These are phyloP conservation scores for Pyralis farinalis DNA, from an alignment of 2,888 invertebrate genomes.

Conservation along the genomic window DNA sequence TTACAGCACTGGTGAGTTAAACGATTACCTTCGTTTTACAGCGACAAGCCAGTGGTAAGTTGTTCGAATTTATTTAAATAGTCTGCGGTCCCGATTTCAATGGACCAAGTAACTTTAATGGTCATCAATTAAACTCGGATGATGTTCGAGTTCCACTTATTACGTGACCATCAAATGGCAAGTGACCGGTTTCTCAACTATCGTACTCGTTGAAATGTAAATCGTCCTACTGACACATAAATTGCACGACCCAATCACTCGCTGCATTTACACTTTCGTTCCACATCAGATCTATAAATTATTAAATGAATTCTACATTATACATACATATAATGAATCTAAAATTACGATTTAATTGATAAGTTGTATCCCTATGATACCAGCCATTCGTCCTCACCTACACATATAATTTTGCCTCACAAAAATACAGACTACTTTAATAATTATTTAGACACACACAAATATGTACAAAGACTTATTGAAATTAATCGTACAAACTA, in stretches of 20 bases:
- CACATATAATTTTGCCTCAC: constrained; percentile 25
- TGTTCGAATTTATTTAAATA: too few species aligned
- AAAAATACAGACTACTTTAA: constrained; percentile 25
- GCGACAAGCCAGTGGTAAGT: too few species aligned
- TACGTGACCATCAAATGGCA: too few species aligned
- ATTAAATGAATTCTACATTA: constrained; percentile 14
- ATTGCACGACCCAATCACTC: constrained; percentile 29
- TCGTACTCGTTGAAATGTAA: too few species aligned
- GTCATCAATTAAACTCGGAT: neutral
- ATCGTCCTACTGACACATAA: constrained; percentile 20
- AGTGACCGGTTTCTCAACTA: too few species aligned
- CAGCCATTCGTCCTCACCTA: constrained; percentile 29
- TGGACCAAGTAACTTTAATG: too few species aligned
- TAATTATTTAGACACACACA: constrained; percentile 38
- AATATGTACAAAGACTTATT: constrained; percentile 41
- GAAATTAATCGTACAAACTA: too few species aligned
- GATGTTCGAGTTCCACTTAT: too few species aligned
- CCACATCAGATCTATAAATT: constrained; percentile 41
- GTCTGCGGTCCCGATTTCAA: too few species aligned
- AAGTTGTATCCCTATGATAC: constrained; percentile 21
- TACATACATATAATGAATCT: constrained; percentile 27
- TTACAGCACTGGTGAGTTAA: too few species aligned
- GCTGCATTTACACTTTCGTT: constrained; percentile 27
- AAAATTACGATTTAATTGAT: constrained; percentile 10
- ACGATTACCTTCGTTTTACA: too few species aligned